Conservation (phyloP, 2,888 invertebrate species). For the Drosophila picticornis region DNA sequence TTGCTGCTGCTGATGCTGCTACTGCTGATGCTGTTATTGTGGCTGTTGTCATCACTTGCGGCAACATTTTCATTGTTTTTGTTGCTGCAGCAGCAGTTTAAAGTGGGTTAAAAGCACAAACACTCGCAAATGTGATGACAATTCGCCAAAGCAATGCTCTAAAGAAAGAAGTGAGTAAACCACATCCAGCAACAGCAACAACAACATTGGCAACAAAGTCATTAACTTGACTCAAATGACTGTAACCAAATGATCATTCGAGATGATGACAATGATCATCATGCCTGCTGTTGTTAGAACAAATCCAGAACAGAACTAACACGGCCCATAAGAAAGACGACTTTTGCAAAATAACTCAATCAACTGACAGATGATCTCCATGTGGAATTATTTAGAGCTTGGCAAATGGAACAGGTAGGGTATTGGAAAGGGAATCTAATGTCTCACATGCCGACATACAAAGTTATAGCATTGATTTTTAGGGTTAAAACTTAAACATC, state of each 20-base stretch:
- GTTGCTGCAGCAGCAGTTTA: constrained; percentile 49
- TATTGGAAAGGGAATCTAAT: neutral
- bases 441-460: neutral
- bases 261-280: constrained; percentile 32
- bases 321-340: constrained; percentile 21
- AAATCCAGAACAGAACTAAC: constrained; percentile 18
- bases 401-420: neutral
- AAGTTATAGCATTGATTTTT: neutral
- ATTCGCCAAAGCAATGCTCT: constrained; percentile 49
- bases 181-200: constrained; percentile 33
- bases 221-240: constrained; percentile 39
- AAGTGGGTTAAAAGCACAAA: constrained; percentile 68
- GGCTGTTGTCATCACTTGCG: constrained; percentile 51
- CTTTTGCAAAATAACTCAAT: constrained; percentile 37
- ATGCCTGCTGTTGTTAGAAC: constrained; percentile 18
- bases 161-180: constrained; percentile 38
- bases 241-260: constrained; percentile 48
- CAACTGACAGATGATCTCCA: constrained; percentile 16
- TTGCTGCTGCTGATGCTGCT: constrained; percentile 8
- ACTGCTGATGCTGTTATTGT: constrained; percentile 21
- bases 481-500: neutral
- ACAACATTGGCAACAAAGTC: constrained; percentile 22
- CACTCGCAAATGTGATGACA: constrained; percentile 66
- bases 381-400: constrained; percentile 11
- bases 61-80: constrained; percentile 48